Evolutionary conservation across 2,888 invertebrate genomes (phyloP).

Genomic region (Galerucella calmariensis): DNA sequence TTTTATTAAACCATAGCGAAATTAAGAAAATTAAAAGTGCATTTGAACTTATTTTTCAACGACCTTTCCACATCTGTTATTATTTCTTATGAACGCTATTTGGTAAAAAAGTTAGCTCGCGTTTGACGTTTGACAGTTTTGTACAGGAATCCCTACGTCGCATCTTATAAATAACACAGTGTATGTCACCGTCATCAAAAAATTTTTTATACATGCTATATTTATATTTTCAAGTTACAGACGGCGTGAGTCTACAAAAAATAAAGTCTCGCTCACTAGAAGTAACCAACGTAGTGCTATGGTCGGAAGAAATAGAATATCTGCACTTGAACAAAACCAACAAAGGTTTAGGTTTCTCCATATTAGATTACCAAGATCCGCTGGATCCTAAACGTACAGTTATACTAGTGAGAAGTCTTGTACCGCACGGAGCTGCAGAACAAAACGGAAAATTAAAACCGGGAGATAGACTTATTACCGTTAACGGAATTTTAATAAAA

Average conservation of each 20-base stretch:
- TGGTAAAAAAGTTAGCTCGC: too few relatives aligned
- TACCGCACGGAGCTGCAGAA: conserved; percentile 98
- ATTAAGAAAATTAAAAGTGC: too few relatives aligned
- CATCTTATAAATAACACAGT: too few relatives aligned
- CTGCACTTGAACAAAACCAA: conserved; percentile 94
- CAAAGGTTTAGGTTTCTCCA: conserved; percentile 97
- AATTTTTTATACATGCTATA: background rate
- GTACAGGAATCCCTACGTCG: too few relatives aligned
- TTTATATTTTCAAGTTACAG: conserved; percentile 66
- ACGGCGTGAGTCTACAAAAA: conserved; percentile 74
- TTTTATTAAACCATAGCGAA: too few relatives aligned
- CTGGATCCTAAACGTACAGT: conserved; percentile 94
- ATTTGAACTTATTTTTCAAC: too few relatives aligned
- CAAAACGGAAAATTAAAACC: conserved; percentile 90
- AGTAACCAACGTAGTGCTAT: conserved; percentile 95
- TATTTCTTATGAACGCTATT: too few relatives aligned
- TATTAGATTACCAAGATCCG: conserved; percentile 98
- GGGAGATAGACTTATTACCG: conserved; percentile 88
- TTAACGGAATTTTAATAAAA: conserved; percentile 90
- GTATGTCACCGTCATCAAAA: too few relatives aligned
- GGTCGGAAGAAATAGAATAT: conserved; percentile 93
- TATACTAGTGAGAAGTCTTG: conserved; percentile 96
- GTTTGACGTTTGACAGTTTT: too few relatives aligned
- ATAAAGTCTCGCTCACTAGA: conserved; percentile 91
- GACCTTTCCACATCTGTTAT: too few relatives aligned